Evolutionary conservation across 2,888 invertebrate genomes (phyloP), one percentile per base, ranked within the genome.

Genomic region (Eupithecia abbreviata): DNA sequence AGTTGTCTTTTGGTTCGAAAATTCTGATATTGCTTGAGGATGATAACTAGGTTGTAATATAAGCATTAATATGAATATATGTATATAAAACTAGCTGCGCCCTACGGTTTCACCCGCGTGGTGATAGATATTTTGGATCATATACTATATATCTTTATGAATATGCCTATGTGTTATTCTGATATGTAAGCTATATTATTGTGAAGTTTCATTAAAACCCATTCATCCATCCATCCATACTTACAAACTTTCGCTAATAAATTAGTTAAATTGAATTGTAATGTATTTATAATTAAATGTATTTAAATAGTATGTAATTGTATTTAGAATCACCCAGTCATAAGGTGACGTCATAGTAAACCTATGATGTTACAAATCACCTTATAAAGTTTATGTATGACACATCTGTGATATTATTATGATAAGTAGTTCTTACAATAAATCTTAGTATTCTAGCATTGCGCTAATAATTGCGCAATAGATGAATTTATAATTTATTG

Each of bases 401-500:
- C 15, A 66, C 42, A 42, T 66, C 41, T 15, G 42, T 42, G 41
- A 30, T 30, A 30, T 30, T 30, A 30, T 30, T 30, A 30, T 30
- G 30, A 42, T 42, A 42, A n/a, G n/a, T 42, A 45, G 18, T 67
- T 42, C 13, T 2, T 42, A 43, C 9, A 43, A 9, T 10, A 45
- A 45, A 4, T 15, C 45, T 68, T 68, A 45, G 67, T 67, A 67
- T 41, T 42, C 67, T n/a, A 68, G 42, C 66, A 66, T 15, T 42
- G n/a, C 68, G n/a, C 45, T 4, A 45, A 68, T 68, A 68, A 45
- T 45, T 68, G 7, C 43, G 68, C n/a, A 43, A 42, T 42, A n/a
- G n/a, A 68, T n/a, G 45, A 18, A 68, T 67, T 66, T 18, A 67
- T 72, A n/a, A 45, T 45, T n/a, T 68, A 68, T 68, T 45, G 43